Conservation (phyloP, 2,113 vertebrate genomes). For the Rhynchomys soricoides region DNA sequence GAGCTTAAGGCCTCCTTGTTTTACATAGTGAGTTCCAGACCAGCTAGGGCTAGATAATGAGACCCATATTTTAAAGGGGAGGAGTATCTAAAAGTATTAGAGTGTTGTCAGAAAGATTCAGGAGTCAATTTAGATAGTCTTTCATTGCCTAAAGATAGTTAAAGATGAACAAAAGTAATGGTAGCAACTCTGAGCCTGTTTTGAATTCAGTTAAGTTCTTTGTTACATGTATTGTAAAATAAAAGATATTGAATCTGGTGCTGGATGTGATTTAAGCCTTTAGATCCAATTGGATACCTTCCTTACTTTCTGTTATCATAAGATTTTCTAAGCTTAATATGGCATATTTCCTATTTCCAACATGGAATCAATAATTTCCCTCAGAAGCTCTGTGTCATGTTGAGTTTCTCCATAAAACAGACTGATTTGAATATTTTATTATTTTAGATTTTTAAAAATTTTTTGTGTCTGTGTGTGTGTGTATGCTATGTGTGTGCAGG, state of each 20-base stretch:
- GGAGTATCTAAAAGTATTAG: too few species aligned
- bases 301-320: neutral
- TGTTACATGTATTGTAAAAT: neutral
- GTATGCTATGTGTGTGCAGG: too few species aligned
- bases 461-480: neutral
- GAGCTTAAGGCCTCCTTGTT: neutral
- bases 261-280: neutral
- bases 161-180: neutral
- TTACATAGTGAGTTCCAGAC: neutral
- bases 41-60: neutral
- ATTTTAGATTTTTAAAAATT: neutral
- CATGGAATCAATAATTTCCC: neutral
- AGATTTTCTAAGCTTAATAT: neutral
- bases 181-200: too few species aligned
- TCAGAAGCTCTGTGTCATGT: neutral
- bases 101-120: too few species aligned
- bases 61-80: neutral
- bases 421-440: constrained; percentile 18
- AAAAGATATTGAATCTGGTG: neutral
- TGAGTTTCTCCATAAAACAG: neutral
- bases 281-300: neutral
- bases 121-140: too few species aligned
- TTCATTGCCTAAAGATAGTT: too few species aligned
- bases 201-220: neutral
- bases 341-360: neutral